Evolutionary conservation across 1,140 invertebrate genomes (phyloP).

Genomic region (Steinernema khuongi): DNA sequence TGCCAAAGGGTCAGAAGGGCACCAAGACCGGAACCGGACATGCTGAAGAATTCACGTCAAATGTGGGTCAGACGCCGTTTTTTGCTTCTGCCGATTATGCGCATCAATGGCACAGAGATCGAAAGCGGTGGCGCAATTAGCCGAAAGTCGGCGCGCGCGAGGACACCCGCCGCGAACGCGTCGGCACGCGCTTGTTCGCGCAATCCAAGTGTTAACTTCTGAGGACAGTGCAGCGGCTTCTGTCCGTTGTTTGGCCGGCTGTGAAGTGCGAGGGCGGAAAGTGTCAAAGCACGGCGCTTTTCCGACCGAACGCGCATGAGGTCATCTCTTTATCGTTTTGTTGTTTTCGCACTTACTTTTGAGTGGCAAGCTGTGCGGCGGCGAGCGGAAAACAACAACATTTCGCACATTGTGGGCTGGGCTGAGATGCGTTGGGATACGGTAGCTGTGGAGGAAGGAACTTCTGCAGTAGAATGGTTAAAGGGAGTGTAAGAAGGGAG

Average conservation of each 20-base stretch:
- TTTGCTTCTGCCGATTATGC: constrained; percentile 2
- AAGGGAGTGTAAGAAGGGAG: no score
- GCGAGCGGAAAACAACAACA: neutral
- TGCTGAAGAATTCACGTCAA: neutral
- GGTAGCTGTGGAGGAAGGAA: no score
- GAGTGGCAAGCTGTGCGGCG: neutral
- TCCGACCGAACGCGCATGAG: neutral
- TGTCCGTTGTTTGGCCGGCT: neutral
- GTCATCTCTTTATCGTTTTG: neutral
- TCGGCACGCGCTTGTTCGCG: neutral
- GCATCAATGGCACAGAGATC: neutral
- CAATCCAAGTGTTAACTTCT: constrained; percentile 8
- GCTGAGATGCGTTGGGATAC: no score
- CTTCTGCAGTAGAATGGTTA: no score
- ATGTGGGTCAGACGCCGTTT: neutral
- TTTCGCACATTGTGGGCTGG: neutral
- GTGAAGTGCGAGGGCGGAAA: neutral
- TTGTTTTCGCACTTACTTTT: constrained; percentile 11
- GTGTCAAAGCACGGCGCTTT: constrained; percentile 7
- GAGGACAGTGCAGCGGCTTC: constrained; percentile 4
- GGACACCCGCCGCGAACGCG: neutral
- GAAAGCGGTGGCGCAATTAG: constrained; percentile 16
- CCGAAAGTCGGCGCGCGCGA: constrained; percentile 2
- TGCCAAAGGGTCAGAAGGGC: constrained; percentile 12
- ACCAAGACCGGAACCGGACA: neutral